Percentiles rank a stretch among this genome's conserved stretches.
phyloP scores from a whole-genome alignment of 2,888 invertebrate species.

The Sphinx pinastri region DNA sequence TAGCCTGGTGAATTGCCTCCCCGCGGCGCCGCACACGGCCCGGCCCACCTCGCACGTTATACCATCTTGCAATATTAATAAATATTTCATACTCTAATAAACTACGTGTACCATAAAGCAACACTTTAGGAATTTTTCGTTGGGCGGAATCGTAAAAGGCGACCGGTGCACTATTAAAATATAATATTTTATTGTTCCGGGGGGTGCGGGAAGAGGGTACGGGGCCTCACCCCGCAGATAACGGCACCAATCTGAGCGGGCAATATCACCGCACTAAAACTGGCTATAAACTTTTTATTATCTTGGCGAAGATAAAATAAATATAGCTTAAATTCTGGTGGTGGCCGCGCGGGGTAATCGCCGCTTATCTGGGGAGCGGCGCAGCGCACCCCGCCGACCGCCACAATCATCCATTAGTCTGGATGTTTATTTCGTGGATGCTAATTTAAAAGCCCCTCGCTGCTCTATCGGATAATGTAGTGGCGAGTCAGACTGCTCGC shows the following conservation, averaged over 20 bases:
- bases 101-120: constrained; percentile 33
- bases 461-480: constrained; percentile 59
- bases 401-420: constrained; percentile 74
- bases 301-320: constrained; percentile 66
- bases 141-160: constrained; percentile 25
- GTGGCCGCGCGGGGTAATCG: constrained; percentile 45
- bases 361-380: constrained; percentile 45
- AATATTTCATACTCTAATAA: constrained; percentile 36
- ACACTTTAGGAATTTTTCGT: constrained; percentile 13
- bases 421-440: constrained; percentile 75
- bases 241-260: constrained; percentile 53
- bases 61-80: constrained; percentile 34
- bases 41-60: not conserved
- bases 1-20: constrained; percentile 31
- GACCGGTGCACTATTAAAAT: constrained; percentile 34
- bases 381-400: constrained; percentile 28
- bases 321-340: constrained; percentile 61
- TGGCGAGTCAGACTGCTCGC: constrained; percentile 41
- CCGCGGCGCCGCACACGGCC: constrained; percentile 11
- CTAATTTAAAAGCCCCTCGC: constrained; percentile 63
- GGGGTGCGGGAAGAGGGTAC: constrained; percentile 27
- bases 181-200: constrained; percentile 39
- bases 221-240: constrained; percentile 36
- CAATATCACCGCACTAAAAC: constrained; percentile 68
- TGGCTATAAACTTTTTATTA: constrained; percentile 72